Conservation (phyloP, 2,797 vertebrate genomes). For the Peromyscus eremicus region DNA sequence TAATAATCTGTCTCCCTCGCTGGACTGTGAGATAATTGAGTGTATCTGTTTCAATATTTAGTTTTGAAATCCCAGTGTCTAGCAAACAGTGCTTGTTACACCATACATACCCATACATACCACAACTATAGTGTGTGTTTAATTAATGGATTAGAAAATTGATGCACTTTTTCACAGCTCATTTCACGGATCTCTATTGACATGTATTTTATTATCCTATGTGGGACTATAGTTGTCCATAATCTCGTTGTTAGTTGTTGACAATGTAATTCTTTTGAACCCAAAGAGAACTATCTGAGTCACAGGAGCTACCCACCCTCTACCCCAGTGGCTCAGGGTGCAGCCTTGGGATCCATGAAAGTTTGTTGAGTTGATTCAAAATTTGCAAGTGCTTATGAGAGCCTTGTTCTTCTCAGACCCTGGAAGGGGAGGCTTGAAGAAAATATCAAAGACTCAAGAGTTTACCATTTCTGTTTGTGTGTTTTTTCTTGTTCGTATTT, state of each 20-base stretch:
- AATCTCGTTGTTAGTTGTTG: slow-evolving; percentile 54
- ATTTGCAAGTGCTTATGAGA: not conserved
- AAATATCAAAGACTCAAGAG: slow-evolving; percentile 48
- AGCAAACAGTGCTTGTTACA: not conserved
- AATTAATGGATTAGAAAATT: slow-evolving; percentile 21
- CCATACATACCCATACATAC: not conserved
- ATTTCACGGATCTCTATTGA: slow-evolving; percentile 7
- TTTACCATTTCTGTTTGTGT: not conserved
- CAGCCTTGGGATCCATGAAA: slow-evolving; percentile 25
- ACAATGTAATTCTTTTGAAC: slow-evolving; percentile 52
- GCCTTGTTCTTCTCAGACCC: not conserved
- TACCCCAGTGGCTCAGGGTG: not conserved
- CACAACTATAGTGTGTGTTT: not conserved
- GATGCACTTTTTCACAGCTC: slow-evolving; percentile 32
- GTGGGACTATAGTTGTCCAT: not conserved
- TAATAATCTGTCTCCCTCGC: not conserved
- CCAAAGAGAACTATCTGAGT: slow-evolving; percentile 22
- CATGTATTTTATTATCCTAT: slow-evolving; percentile 41
- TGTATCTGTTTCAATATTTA: not conserved
- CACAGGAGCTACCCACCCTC: not conserved
- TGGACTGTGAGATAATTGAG: not conserved
- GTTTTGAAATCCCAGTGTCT: slow-evolving; percentile 1
- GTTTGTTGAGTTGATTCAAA: slow-evolving; percentile 33
- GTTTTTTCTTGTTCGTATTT: not conserved
- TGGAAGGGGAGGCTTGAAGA: slow-evolving; percentile 3